Evolutionary conservation across 2,888 invertebrate genomes (phyloP).

Genomic region (Amphiduros pacificus): DNA sequence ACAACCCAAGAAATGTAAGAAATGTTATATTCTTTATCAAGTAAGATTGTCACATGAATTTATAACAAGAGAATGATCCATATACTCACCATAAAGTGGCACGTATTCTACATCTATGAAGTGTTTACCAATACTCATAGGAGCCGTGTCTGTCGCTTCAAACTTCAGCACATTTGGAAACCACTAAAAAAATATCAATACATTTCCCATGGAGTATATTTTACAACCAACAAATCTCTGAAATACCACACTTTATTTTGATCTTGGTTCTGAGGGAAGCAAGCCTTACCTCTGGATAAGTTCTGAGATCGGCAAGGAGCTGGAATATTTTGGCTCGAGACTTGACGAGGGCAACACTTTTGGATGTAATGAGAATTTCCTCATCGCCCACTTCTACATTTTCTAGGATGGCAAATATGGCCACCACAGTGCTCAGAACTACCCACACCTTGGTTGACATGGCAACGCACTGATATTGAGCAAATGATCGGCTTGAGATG

Average conservation of each 20-base stretch:
- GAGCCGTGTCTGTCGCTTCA: slow-evolving; percentile 23
- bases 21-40: too few relatives aligned
- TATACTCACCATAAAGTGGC: slow-evolving; percentile 26
- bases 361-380: slow-evolving; percentile 20
- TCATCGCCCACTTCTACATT: slow-evolving; percentile 10
- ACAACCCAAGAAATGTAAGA: too few relatives aligned
- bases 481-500: too few relatives aligned
- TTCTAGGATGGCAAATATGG: slow-evolving; percentile 2
- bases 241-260: too few relatives aligned
- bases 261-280: too few relatives aligned
- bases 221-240: too few relatives aligned
- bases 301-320: slow-evolving; percentile 13
- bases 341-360: slow-evolving; percentile 18
- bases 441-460: too few relatives aligned
- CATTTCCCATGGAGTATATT: too few relatives aligned
- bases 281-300: slow-evolving; percentile 19
- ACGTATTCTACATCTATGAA: slow-evolving; percentile 24
- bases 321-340: slow-evolving; percentile 21
- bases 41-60: too few relatives aligned
- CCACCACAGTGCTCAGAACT: too few relatives aligned
- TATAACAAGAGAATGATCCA: too few relatives aligned
- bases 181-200: slow-evolving; percentile 24
- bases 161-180: slow-evolving; percentile 21
- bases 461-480: too few relatives aligned
- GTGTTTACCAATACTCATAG: slow-evolving; percentile 27